Evolutionary conservation across 2,113 vertebrate species (phyloP), one percentile per base, ranked within the genome.

Genomic region (Campylomormyrus tamandua): DNA sequence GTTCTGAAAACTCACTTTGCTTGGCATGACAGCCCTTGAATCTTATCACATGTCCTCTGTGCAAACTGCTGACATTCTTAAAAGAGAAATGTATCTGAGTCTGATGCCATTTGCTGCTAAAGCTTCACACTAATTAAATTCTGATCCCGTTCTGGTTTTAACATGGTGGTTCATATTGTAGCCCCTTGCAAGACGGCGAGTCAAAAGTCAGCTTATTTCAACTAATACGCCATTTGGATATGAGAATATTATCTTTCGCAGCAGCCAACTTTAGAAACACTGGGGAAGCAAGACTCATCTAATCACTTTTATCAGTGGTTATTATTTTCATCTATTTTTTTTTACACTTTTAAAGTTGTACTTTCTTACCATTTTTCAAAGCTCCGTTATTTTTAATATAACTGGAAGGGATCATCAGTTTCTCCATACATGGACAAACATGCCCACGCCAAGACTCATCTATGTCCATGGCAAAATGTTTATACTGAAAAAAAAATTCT

Each of bases 121-220:
- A 48, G 80, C 39, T 46, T 84, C 45, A 24, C 45, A 84, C 39
- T 84, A 84, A 84, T 84, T 84, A 84, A 84, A 84, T 84, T 84
- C 80, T 48, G 21, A 84, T 84, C 80, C 80, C 19, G 8, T 84
- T 84, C 42, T 45, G 7, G 80, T 46, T 83, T 83, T 84, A 48
- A 84, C 45, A 48, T 84, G 35, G 21, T 84, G 42, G 45, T 46
- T 84, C 45, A 48, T 48, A 84, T 48, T 84, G 80, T 19, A 84
- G 42, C 21, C 19, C 39, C 80, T 39, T 77, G 31, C 70, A 77
- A 77, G 70, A 77, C 70, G 0, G 5, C 15, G 15, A 77, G 31
- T 77, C 70, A 77, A 19, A 19, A 39, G 15, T 77, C 31, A 77
- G 15, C 31, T 39, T 8, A 39, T 77, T 74, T 74, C n/a, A 35